Percentiles rank a stretch among this genome's conserved stretches.
Evolutionary conservation across 1,140 invertebrate species (phyloP).

Genomic region (Cyrtorhinus lividipennis): DNA sequence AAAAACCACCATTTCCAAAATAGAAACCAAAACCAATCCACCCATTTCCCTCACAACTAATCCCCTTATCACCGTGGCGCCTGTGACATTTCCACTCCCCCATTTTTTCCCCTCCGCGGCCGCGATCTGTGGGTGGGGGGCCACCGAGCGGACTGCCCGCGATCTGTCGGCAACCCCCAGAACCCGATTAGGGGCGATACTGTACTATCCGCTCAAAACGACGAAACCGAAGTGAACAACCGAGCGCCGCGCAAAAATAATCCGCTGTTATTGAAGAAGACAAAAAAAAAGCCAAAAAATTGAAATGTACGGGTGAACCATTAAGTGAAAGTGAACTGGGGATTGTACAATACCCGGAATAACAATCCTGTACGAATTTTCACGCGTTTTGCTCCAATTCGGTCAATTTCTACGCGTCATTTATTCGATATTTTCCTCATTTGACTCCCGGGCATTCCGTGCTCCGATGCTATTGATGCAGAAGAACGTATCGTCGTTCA

Average conservation of each 20-base stretch:
- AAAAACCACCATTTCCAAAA: too few relatives aligned
- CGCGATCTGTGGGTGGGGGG: neutral
- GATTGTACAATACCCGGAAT: too few relatives aligned
- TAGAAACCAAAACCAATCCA: neutral
- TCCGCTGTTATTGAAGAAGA: too few relatives aligned
- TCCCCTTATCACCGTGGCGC: neutral
- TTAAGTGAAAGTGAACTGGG: too few relatives aligned
- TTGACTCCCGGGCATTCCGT: neutral
- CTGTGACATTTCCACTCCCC: neutral
- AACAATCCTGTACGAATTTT: too few relatives aligned
- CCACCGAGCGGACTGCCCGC: neutral
- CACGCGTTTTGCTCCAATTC: too few relatives aligned
- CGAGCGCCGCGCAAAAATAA: neutral
- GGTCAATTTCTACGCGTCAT: too few relatives aligned
- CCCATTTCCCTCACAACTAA: neutral
- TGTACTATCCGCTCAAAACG: too few relatives aligned
- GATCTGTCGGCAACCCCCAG: neutral
- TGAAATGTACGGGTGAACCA: too few relatives aligned
- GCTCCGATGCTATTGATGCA: conserved; percentile 16
- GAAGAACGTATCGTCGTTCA: conserved; percentile 8
- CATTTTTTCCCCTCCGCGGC: too few relatives aligned
- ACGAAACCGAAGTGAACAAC: neutral
- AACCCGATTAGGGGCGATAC: neutral
- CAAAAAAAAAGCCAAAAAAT: too few relatives aligned
- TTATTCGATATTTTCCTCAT: too few relatives aligned